Evolutionary conservation across 1,140 invertebrate species (phyloP), one percentile per base, ranked within the genome.

Genomic region (Bombus waltoni): DNA sequence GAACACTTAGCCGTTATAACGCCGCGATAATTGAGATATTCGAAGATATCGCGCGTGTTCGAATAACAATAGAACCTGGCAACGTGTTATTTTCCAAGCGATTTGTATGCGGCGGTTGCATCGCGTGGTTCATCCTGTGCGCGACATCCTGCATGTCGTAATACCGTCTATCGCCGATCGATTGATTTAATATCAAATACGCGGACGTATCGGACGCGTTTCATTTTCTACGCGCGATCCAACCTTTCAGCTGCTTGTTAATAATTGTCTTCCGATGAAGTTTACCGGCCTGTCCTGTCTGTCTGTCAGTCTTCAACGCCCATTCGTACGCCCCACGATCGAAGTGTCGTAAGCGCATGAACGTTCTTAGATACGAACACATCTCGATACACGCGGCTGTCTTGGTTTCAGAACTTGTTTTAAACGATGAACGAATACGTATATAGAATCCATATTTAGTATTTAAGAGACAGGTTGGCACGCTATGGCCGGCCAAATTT

Each of bases 11-110:
- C n/a, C 71, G 75, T 68, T 75, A 77, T 40, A 53, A 35, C 25
- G 62, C 28, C 42, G n/a, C 9, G 32, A 44, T 77, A 79, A 78
- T 72, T 70, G 83, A 84, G 47, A 78, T 79, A 77, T 84, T 79
- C 66, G 15, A 59, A 44, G 76, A 68, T 62, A 76, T 35, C 38
- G 66, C 22, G 22, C 8, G 65, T 35, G 62, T 18, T 15, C 13
- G 35, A 44, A 32, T n/a, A 77, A 77, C 38, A 44, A 78, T 35
- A n/a, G 40, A n/a, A 38, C 25, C 38, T 38, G 10, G 66, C 66
- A 40, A 81, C 44, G 42, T 74, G 13, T 70, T 85, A 68, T 81
- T 85, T 42, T 75, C 44, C 71, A 22, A 40, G 10, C 47, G 79
- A 81, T 85, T 85, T 68, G 77, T 80, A 40, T 35, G 22, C 32